A percentile compares a stretch with the other conserved stretches of the same genome.
Evolutionary conservation across 1,140 invertebrate genomes (phyloP).

Genomic region (Musca domestica): DNA sequence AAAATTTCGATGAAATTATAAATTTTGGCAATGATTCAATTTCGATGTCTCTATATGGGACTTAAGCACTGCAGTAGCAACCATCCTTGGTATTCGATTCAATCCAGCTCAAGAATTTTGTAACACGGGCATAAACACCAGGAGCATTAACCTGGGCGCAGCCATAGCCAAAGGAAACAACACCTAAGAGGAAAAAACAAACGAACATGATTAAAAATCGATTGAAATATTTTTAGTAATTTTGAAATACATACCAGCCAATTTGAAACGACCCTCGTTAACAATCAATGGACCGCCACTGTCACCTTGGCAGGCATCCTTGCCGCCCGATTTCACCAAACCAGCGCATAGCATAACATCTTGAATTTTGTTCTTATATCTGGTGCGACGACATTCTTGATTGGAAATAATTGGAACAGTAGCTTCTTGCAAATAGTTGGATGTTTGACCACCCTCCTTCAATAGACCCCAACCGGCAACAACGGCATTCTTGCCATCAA

Average conservation of each 20-base stretch:
- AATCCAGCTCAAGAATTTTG: conserved; percentile 65
- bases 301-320: conserved; percentile 82
- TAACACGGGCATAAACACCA: conserved; percentile 75
- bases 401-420: conserved; percentile 85
- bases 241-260: conserved; percentile 52
- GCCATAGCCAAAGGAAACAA: conserved; percentile 72
- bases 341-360: conserved; percentile 89
- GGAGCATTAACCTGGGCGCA: conserved; percentile 73
- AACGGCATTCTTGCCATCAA: conserved; percentile 60
- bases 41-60: not conserved
- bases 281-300: conserved; percentile 49
- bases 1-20: not conserved
- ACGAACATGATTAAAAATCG: not conserved
- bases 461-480: conserved; percentile 89
- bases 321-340: conserved; percentile 80
- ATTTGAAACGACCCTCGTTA: conserved; percentile 43
- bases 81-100: conserved; percentile 44
- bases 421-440: conserved; percentile 77
- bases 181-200: conserved; percentile 56
- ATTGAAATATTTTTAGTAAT: not conserved
- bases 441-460: conserved; percentile 79
- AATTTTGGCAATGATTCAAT: not conserved
- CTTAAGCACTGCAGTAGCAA: conserved; percentile 43
- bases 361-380: conserved; percentile 88
- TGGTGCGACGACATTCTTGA: conserved; percentile 74